Percentiles rank a stretch among this genome's conserved stretches.
These are phyloP conservation scores for Rhincodon typus DNA, from an alignment of 2,797 vertebrate genomes.

Conservation along the genomic window DNA sequence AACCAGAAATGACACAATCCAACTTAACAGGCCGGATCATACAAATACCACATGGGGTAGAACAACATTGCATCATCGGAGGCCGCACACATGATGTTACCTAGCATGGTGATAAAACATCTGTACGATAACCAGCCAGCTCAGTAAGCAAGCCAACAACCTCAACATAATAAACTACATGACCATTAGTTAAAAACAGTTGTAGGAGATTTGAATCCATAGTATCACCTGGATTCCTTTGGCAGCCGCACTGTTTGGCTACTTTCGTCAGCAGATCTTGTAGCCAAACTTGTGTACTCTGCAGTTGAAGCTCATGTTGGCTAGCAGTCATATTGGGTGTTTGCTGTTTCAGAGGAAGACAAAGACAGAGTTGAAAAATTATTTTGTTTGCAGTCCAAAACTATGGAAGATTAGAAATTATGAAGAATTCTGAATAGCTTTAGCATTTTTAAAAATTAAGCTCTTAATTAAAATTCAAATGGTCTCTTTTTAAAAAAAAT, in stretches of 20 bases:
- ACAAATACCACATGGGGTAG: no score
- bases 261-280: constrained; percentile 39
- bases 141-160: no score
- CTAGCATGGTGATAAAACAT: no score
- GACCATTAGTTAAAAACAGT: neutral
- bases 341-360: constrained; percentile 35
- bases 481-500: no score
- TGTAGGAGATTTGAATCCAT: neutral
- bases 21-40: no score
- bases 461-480: neutral
- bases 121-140: no score
- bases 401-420: neutral
- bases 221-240: constrained; percentile 40
- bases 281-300: constrained; percentile 37
- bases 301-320: constrained; percentile 35
- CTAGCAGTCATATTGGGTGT: constrained; percentile 9
- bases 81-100: no score
- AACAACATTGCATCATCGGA: no score
- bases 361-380: neutral
- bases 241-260: constrained; percentile 40
- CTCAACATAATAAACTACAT: neutral
- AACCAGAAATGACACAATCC: no score
- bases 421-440: neutral
- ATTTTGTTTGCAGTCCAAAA: neutral
- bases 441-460: neutral